Evolutionary conservation across 2,888 invertebrate genomes (phyloP), one percentile per base, ranked within the genome.

Genomic region (Cloeon dipterum): DNA sequence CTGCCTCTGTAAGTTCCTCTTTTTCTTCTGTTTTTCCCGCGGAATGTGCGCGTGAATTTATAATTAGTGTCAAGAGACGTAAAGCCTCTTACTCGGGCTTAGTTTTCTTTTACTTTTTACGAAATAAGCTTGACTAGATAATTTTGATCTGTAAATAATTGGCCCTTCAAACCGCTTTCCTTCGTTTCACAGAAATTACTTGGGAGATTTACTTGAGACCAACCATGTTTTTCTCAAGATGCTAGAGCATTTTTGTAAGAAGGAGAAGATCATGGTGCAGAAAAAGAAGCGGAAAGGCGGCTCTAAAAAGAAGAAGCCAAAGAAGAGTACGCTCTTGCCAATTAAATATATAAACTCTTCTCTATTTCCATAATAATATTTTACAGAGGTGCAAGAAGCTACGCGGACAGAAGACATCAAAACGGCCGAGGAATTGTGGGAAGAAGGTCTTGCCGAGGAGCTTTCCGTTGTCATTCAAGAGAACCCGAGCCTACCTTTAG

Each of bases 201-300:
- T 94, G 43, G 71, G 74, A 44, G 93, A 94, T 59, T 62, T 94
- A 38, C 63, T 91, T 5, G 85, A 89, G 56, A 82, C 88, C 1
- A 75, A 76, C 29, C 89, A 94, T 55, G 63, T 89, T 41, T 93
- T 88, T 54, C 54, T 93, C 41, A 88, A 85, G 65, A 77, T 91
- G 73, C 61, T 94, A 51, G 83, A 91, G 45, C 50, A 59, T 5
- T 63, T 59, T 46, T 59, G 58, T 33, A 55, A 68, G 56, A 46
- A 62, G 59, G 42, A 67, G 62, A 53, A 56, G 41, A 59, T 64
- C 4, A 58, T 79, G 25, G 63, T 88, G 10, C 74, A 83, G 4
- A 78, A 78, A 37, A 49, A 50, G 36, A 54, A 46, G 26, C 42
- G 40, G 3, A 48, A 45, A 26, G 41, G 37, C n/a, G 51, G 42